Percentiles rank a stretch among this genome's conserved stretches.
Evolutionary conservation across 2,113 vertebrate species (phyloP).

Genomic region (Buteo buteo): DNA sequence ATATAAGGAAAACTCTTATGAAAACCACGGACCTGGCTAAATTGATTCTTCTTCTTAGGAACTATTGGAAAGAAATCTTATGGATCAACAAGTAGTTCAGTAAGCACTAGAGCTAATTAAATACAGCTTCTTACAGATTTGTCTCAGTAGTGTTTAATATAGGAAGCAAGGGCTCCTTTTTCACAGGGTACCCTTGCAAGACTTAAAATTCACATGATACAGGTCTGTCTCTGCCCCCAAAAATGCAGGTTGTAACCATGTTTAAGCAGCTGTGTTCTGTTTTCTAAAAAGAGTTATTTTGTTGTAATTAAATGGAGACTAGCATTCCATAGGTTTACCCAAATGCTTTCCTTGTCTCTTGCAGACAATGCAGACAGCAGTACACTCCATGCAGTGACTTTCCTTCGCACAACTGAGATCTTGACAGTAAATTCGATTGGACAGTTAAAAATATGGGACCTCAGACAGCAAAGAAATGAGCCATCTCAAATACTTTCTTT

Average conservation of each 20-base stretch:
- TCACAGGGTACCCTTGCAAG: not conserved
- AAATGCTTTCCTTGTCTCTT: not conserved
- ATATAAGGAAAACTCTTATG: not conserved
- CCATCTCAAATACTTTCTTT: slow-evolving; percentile 91
- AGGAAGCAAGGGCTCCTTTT: not conserved
- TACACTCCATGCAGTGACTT: slow-evolving; percentile 92
- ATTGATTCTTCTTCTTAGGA: not conserved
- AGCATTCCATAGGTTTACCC: not conserved
- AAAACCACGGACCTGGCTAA: not conserved
- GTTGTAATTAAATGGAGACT: not conserved
- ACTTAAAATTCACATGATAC: not conserved
- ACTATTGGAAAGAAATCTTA: not conserved
- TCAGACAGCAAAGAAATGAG: slow-evolving; percentile 88
- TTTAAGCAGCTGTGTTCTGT: not conserved
- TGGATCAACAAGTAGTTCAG: not conserved
- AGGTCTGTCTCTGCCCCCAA: not conserved
- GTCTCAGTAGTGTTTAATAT: not conserved
- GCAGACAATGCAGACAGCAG: slow-evolving; percentile 96
- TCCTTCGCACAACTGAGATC: slow-evolving; percentile 90
- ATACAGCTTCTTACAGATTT: not conserved
- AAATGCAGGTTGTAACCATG: not conserved
- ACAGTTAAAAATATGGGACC: slow-evolving; percentile 96
- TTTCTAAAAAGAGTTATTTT: not conserved
- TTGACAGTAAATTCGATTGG: slow-evolving; percentile 97
- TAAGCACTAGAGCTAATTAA: not conserved